Evolutionary conservation across 2,797 vertebrate species (phyloP).

Genomic region (Bryconaethiops microstoma): DNA sequence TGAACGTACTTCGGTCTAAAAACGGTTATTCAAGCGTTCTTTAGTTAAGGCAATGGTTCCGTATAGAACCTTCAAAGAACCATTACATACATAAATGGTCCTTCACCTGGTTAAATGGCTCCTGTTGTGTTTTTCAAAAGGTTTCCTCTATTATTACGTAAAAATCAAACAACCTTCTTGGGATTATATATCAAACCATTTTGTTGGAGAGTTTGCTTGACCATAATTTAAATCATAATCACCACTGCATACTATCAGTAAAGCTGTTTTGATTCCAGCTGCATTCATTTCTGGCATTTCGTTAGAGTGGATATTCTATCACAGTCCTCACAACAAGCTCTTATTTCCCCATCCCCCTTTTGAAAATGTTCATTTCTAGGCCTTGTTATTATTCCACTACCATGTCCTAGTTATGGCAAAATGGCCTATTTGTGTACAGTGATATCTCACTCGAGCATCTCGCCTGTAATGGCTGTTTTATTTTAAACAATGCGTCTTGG

Average conservation of each 20-base stretch:
- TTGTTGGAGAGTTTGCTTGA: background rate
- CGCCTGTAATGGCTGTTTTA: conserved; percentile 71
- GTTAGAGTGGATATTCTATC: background rate
- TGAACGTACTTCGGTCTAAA: too few relatives aligned
- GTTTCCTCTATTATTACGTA: too few relatives aligned
- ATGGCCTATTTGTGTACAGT: conserved; percentile 74
- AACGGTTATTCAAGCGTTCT: background rate
- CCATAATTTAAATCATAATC: conserved; percentile 23
- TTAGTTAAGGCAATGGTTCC: too few relatives aligned
- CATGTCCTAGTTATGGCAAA: conserved; percentile 72
- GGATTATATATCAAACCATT: too few relatives aligned
- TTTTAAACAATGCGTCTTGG: conserved; percentile 72
- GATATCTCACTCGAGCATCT: conserved; percentile 68
- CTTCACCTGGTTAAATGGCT: too few relatives aligned
- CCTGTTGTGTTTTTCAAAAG: too few relatives aligned
- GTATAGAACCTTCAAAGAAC: too few relatives aligned
- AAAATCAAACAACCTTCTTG: too few relatives aligned
- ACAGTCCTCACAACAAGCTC: conserved; percentile 14
- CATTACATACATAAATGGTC: too few relatives aligned
- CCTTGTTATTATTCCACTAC: conserved; percentile 54
- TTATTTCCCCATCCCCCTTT: background rate
- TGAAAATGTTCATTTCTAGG: conserved; percentile 39
- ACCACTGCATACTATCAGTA: conserved; percentile 1
- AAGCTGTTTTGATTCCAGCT: conserved; percentile 25
- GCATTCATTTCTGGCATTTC: conserved; percentile 15